Base-by-base conservation (phyloP, 1,140 invertebrate genomes). In the Ylistrum balloti region DNA sequence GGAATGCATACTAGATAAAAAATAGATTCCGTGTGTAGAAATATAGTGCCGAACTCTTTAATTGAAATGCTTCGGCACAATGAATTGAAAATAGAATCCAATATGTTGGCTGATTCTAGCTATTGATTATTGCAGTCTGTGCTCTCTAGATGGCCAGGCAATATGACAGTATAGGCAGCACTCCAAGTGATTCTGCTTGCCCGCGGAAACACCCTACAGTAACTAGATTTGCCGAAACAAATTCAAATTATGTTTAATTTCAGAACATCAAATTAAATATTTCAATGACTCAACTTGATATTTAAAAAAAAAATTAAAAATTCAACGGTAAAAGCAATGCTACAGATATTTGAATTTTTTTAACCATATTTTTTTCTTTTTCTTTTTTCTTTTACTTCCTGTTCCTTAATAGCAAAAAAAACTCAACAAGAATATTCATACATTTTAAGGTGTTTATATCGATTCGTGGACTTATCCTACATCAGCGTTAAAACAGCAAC, bases 81-180 rank as follows among this genome's bases (percentile, higher is more conserved):
- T 86, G 86, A 86, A 86, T 28, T 86, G 20, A 32, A 87, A 33
- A 87, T 87, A 35, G 32, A 33, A 56, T 33, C 41, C 32, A 88
- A 28, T 88, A 33, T 74, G 48, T 13, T 74, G 33, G n/a, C 0
- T 88, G 33, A 74, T 56, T 74, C n/a, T n/a, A 0, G n/a, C 17
- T 88, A 33, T 20, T 33, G 33, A 48, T 74, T 32, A 5, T 56
- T n/a, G 45, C 17, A 20, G 45, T 33, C 35, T 33, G 5, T 22
- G 56, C 34, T 86, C 22, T 87, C 41, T 45, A 45, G 41, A 45
- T 17, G 17, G 41, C 41, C 41, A 45, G n/a, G n/a, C 0, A 9
- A 74, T 74, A 74, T 74, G 0, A 74, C 0, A 74, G 56, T 28
- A n/a, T n/a, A n/a, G 56, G 22, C 56, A 74, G 56, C 56, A 28